Conservation (phyloP, 2,888 invertebrate species). For the Drosophila helvetica region DNA sequence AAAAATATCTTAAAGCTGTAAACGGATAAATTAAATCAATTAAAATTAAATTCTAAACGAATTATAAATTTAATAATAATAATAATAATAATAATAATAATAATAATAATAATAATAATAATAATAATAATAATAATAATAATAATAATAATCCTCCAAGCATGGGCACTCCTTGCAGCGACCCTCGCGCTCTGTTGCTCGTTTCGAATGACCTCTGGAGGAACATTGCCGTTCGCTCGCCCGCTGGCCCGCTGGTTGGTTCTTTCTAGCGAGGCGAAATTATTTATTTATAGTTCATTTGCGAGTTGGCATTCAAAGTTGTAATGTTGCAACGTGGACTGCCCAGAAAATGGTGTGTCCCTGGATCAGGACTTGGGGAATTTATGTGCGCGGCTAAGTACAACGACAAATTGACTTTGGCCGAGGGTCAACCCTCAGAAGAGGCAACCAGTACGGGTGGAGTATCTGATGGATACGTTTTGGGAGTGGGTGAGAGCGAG, state of each 20-base stretch:
- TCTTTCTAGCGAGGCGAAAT: constrained; percentile 65
- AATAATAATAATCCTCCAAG: too few relatives aligned
- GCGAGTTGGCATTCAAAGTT: constrained; percentile 70
- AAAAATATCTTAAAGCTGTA: too few relatives aligned
- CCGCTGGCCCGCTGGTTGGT: constrained; percentile 10
- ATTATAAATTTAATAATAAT: too few relatives aligned
- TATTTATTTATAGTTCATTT: constrained; percentile 78
- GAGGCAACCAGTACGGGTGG: neutral
- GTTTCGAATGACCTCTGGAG: constrained; percentile 29
- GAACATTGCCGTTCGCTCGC: constrained; percentile 29
- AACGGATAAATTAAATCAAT: too few relatives aligned
- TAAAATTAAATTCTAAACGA: too few relatives aligned
- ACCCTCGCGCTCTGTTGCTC: constrained; percentile 2
- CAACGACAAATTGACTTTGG: constrained; percentile 65
- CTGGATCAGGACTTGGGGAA: constrained; percentile 33
- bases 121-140: too few relatives aligned
- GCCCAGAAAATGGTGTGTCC: constrained; percentile 10
- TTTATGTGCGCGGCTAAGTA: constrained; percentile 56
- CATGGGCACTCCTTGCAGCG: neutral
- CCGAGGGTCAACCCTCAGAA: constrained; percentile 34
- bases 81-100: too few relatives aligned
- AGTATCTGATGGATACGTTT: constrained; percentile 29
- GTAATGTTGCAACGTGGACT: constrained; percentile 51
- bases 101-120: too few relatives aligned
- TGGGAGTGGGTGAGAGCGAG: neutral